Evolutionary conservation across 2,888 invertebrate genomes (phyloP), one percentile per base, ranked within the genome.

Genomic region (Hipparchia sbordonii): DNA sequence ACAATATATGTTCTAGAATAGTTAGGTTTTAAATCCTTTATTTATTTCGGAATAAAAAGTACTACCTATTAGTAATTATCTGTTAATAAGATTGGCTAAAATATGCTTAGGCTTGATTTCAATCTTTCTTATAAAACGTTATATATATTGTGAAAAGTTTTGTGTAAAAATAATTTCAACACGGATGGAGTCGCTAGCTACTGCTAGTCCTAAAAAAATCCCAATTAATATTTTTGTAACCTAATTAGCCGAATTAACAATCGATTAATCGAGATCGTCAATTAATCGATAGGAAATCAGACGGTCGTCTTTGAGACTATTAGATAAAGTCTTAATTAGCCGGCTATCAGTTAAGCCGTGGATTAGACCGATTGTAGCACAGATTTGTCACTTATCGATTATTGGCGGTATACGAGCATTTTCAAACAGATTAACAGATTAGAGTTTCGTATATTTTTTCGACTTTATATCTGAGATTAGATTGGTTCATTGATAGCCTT

Each of bases 301-400:
- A 84, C 85, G 23, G 23, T 23, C 87, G 87, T 85, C 87, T 77
- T 60, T 72, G 74, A 75, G 70, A 80, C 74, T 81, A 79, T 80
- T 73, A 79, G 85, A 85, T 87, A 85, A 83, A 79, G 82, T 79
- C 82, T 76, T 79, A 79, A 82, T 83, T 85, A 87, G 84, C 84
- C 83, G 77, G 73, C 68, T 91, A 90, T 89, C 87, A 81, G 77
- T 77, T 83, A 77, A 83, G 82, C 82, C 79, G 81, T 77, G 86
- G 86, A 89, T 89, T 89, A 89, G 80, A 78, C 78, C 78, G 86
- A 87, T 86, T 84, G 82, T 79, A 78, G 81, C 86, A 85, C 86
- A 89, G 92, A 92, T 92, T 92, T 84, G 79, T 85, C 62, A 62
- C 70, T 84, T 88, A 90, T 89, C 89, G 83, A 79, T 71, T 80